Percentiles rank a stretch among this genome's conserved stretches.
Evolutionary conservation across 2,113 vertebrate species (phyloP).

Genomic region (Picathartes gymnocephalus): DNA sequence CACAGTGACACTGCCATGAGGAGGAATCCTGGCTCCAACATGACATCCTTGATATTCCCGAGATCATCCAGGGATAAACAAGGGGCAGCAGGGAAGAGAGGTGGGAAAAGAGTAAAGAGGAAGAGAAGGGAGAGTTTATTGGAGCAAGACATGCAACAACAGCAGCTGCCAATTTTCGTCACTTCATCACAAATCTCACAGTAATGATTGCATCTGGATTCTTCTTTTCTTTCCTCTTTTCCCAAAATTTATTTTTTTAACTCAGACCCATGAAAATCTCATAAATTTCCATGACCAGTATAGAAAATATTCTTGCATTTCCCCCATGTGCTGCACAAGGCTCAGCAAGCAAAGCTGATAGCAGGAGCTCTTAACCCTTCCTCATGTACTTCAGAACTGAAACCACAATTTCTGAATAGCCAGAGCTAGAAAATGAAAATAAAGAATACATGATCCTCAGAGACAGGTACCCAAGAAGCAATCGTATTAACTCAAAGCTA

Average conservation of each 20-base stretch:
- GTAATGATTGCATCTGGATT: neutral
- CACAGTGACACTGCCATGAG: neutral
- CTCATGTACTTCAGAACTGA: neutral
- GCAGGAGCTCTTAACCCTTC: neutral
- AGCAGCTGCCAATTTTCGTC: neutral
- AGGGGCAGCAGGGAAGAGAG: neutral
- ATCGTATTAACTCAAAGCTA: neutral
- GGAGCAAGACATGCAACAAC: neutral
- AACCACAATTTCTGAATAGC: neutral
- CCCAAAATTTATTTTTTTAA: neutral
- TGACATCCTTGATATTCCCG: neutral
- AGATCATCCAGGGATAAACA: neutral
- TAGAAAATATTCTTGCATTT: neutral
- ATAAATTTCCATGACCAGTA: neutral
- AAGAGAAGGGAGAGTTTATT: neutral
- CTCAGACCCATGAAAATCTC: neutral
- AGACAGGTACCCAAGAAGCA: neutral
- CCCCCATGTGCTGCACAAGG: neutral
- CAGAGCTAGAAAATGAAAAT: neutral
- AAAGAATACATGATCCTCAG: neutral
- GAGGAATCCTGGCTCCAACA: neutral
- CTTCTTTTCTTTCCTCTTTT: neutral
- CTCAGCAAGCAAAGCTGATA: neutral
- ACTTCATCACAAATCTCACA: neutral
- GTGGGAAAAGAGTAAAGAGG: neutral